Percentiles rank a stretch among this genome's conserved stretches.
phyloP scores from a whole-genome alignment of 2,888 invertebrate genomes.

The Ypsolopha sequella region DNA sequence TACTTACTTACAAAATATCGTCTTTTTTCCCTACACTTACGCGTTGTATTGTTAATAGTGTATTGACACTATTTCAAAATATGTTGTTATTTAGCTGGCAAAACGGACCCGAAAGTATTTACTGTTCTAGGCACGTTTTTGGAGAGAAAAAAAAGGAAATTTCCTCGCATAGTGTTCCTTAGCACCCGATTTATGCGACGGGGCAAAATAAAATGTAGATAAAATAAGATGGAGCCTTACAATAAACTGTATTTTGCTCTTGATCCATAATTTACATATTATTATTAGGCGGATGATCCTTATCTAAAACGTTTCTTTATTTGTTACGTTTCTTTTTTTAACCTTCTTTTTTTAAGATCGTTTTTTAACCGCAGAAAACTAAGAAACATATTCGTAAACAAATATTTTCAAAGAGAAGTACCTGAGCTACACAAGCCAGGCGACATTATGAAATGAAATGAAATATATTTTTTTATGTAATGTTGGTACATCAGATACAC shows the following conservation, averaged over 20 bases:
- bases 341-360: no score
- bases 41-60: background rate
- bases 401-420: no score
- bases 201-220: constrained; percentile 66
- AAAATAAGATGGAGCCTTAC: constrained; percentile 50
- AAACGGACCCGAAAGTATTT: constrained; percentile 34
- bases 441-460: no score
- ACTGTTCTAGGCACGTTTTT: constrained; percentile 64
- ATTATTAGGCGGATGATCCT: constrained; percentile 28
- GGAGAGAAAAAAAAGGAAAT: constrained; percentile 60
- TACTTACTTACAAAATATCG: no score
- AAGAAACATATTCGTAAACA: no score
- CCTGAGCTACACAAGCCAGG: no score
- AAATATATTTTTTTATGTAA: no score
- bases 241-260: constrained; percentile 24
- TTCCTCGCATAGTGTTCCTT: constrained; percentile 61
- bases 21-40: background rate
- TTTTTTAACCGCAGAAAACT: no score
- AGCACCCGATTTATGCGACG: constrained; percentile 61
- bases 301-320: no score
- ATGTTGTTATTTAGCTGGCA: constrained; percentile 9
- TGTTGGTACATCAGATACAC: no score
- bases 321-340: no score
- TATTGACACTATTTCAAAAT: constrained; percentile 6
- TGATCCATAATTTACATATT: constrained; percentile 37